A percentile compares a stretch with the other conserved stretches of the same genome.
Evolutionary conservation across 2,888 invertebrate genomes (phyloP).

Genomic region (Graphium colonna): DNA sequence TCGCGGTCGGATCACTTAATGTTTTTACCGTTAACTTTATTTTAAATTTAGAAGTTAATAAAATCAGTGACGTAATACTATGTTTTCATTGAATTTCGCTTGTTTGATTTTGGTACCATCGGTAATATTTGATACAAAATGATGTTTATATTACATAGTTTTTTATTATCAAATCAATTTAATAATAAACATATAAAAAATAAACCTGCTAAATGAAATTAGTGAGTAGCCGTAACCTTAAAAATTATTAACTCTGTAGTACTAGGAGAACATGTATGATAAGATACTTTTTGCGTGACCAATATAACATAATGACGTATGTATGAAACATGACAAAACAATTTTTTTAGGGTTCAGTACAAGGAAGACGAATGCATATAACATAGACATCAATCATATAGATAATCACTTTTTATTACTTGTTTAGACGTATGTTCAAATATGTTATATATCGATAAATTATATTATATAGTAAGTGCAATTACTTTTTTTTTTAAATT

Average conservation of each 20-base stretch:
- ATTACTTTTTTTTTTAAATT: no score
- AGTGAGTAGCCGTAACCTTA: slow-evolving; percentile 13
- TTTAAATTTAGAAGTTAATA: no score
- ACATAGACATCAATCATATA: neutral
- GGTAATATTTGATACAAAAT: neutral
- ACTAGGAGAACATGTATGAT: slow-evolving; percentile 43
- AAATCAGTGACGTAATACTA: no score
- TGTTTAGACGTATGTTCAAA: no score
- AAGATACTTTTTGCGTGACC: slow-evolving; percentile 25
- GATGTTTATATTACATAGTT: no score
- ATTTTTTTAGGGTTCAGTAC: slow-evolving; percentile 13
- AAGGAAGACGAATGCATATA: neutral
- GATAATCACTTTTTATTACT: neutral
- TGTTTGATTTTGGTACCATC: neutral
- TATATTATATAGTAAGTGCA: no score
- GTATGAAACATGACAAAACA: slow-evolving; percentile 3
- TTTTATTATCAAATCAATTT: no score
- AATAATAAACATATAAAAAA: no score
- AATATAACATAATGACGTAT: neutral
- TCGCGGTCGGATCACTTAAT: slow-evolving; percentile 8
- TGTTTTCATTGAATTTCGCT: no score
- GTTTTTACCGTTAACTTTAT: slow-evolving; percentile 10
- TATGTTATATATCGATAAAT: no score
- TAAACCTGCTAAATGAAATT: neutral
- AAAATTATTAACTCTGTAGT: slow-evolving; percentile 33